Percentiles rank a stretch among this genome's conserved stretches.
Evolutionary conservation across 2,888 invertebrate genomes (phyloP).

Genomic region (Drosophila kanekoi): DNA sequence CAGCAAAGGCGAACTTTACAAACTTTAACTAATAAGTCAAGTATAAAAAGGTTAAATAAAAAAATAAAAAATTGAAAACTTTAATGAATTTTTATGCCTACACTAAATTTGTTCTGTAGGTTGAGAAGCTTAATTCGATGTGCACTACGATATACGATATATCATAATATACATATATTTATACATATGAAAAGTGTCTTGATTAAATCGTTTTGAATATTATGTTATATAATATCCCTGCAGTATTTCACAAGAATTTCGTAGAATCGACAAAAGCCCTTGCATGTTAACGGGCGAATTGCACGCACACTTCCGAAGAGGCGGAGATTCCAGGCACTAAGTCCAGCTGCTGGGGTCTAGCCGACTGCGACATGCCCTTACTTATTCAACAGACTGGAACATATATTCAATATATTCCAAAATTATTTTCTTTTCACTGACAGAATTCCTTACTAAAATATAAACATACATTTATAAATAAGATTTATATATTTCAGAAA

Average conservation of each 20-base stretch:
- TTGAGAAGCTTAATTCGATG: slow-evolving; percentile 38
- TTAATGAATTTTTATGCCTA: slow-evolving; percentile 28
- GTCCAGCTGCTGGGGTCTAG: neutral
- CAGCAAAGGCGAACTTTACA: slow-evolving; percentile 16
- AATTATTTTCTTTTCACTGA: too few relatives aligned
- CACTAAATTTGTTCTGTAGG: slow-evolving; percentile 18
- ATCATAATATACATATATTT: too few relatives aligned
- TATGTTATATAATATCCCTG: slow-evolving; percentile 40
- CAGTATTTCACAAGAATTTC: slow-evolving; percentile 64
- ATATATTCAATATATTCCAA: too few relatives aligned
- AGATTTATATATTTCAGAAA: neutral
- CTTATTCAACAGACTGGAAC: too few relatives aligned
- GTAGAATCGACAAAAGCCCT: slow-evolving; percentile 68
- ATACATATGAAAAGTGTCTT: slow-evolving; percentile 8
- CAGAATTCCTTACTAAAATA: neutral
- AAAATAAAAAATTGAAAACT: slow-evolving; percentile 10
- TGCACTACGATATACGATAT: slow-evolving; percentile 14
- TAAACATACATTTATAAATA: neutral
- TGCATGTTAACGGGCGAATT: slow-evolving; percentile 56
- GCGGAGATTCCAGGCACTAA: neutral
- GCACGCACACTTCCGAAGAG: slow-evolving; percentile 64
- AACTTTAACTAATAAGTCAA: neutral
- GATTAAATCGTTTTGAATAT: slow-evolving; percentile 43
- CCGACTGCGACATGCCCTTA: slow-evolving; percentile 12
- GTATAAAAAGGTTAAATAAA: neutral